phyloP scores from a whole-genome alignment of 2,797 vertebrate genomes.

The Malacoraja senta region DNA sequence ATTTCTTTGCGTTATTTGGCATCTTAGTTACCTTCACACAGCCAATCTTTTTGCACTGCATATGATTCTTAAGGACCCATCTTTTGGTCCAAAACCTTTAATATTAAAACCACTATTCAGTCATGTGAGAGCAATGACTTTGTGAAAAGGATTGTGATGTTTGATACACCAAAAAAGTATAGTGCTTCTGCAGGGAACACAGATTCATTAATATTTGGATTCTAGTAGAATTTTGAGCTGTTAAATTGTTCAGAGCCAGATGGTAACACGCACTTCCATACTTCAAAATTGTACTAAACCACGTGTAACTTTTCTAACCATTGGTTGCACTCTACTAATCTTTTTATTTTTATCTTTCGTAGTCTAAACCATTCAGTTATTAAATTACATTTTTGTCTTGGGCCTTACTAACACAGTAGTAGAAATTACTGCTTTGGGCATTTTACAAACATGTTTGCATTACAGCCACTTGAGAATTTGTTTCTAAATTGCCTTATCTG shows the following conservation, averaged over 20 bases:
- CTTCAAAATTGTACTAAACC: not conserved
- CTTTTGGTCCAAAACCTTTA: not conserved
- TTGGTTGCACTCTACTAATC: not conserved
- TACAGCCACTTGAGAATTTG: not conserved
- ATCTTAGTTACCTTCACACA: not conserved
- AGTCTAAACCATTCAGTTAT: not conserved
- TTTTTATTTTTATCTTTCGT: not conserved
- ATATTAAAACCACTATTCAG: not conserved
- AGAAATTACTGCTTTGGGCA: not conserved
- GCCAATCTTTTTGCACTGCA: not conserved
- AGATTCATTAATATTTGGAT: not conserved
- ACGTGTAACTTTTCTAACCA: not conserved
- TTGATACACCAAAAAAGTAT: not conserved
- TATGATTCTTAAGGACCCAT: not conserved
- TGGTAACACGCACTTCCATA: not conserved
- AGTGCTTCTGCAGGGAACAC: not conserved
- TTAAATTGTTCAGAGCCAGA: conserved; percentile 7
- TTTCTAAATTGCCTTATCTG: too few relatives aligned
- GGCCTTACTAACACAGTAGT: not conserved
- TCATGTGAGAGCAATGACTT: not conserved
- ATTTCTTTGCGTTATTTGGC: not conserved
- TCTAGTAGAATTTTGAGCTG: conserved; percentile 31
- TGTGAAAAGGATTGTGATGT: not conserved
- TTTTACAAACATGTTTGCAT: not conserved
- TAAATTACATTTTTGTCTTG: not conserved